Evolutionary conservation across 2,888 invertebrate genomes (phyloP).

Genomic region (Drosophila falleni): DNA sequence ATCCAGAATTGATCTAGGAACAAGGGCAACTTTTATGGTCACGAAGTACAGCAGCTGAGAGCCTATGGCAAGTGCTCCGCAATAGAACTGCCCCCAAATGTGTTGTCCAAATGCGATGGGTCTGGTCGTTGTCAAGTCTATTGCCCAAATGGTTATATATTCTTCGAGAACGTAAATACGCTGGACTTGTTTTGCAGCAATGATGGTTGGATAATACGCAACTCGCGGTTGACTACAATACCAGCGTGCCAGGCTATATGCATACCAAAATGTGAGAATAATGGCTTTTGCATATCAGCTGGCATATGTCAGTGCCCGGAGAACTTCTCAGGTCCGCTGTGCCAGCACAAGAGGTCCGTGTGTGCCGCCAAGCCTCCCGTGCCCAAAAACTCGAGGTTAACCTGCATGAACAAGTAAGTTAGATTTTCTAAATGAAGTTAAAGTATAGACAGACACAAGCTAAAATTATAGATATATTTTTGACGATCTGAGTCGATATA

Average conservation of each 20-base stretch:
- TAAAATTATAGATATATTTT: too few species aligned
- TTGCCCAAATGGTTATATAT: constrained; percentile 75
- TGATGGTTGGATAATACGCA: constrained; percentile 81
- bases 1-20: constrained; percentile 21
- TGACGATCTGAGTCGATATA: too few species aligned
- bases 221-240: constrained; percentile 83
- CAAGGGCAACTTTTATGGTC: constrained; percentile 69
- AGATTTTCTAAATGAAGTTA: background rate
- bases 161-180: constrained; percentile 66
- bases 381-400: constrained; percentile 88
- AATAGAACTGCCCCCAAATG: constrained; percentile 72
- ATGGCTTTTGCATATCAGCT: constrained; percentile 91
- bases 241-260: constrained; percentile 91
- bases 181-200: constrained; percentile 79
- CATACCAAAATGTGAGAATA: constrained; percentile 91
- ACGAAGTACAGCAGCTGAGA: constrained; percentile 62
- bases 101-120: constrained; percentile 68
- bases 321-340: constrained; percentile 90
- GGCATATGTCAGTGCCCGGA: constrained; percentile 91
- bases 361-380: constrained; percentile 89
- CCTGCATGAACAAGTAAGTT: constrained; percentile 89
- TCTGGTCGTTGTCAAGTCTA: constrained; percentile 74
- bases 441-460: background rate
- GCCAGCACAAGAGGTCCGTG: constrained; percentile 91
- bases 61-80: constrained; percentile 69